Evolutionary conservation across 2,113 vertebrate genomes (phyloP).

Genomic region (Phaethornis superciliosus): DNA sequence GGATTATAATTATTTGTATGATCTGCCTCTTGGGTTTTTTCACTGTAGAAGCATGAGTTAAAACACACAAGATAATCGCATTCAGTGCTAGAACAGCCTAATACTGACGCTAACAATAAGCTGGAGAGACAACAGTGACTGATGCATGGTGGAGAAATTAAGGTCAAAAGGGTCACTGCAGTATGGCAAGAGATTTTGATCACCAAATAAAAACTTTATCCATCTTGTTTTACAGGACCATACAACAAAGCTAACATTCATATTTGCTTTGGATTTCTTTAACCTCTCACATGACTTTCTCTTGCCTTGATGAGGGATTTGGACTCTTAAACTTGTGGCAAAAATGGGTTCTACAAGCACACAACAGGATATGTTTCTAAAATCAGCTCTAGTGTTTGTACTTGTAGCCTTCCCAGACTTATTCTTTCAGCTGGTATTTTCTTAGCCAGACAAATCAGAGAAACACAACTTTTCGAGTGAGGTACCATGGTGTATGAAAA

Average conservation of each 20-base stretch:
- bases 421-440: background rate
- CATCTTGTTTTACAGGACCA: background rate
- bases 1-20: background rate
- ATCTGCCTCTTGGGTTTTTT: background rate
- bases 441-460: background rate
- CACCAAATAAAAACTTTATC: background rate
- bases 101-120: background rate
- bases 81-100: background rate
- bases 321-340: background rate
- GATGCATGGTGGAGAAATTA: background rate
- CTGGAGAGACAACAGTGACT: background rate
- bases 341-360: background rate
- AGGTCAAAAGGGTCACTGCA: background rate
- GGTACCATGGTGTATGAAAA: background rate
- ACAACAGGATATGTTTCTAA: background rate
- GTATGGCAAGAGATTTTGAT: background rate
- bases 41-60: background rate
- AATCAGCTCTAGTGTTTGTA: background rate
- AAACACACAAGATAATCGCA: background rate
- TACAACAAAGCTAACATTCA: background rate
- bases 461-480: background rate
- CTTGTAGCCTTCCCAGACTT: background rate
- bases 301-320: constrained; percentile 13
- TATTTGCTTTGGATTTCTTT: constrained; percentile 24
- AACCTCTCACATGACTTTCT: background rate